A percentile compares a stretch with the other conserved stretches of the same genome.
phyloP scores from a whole-genome alignment of 2,888 invertebrate genomes.

The Prenolepis imparis region DNA sequence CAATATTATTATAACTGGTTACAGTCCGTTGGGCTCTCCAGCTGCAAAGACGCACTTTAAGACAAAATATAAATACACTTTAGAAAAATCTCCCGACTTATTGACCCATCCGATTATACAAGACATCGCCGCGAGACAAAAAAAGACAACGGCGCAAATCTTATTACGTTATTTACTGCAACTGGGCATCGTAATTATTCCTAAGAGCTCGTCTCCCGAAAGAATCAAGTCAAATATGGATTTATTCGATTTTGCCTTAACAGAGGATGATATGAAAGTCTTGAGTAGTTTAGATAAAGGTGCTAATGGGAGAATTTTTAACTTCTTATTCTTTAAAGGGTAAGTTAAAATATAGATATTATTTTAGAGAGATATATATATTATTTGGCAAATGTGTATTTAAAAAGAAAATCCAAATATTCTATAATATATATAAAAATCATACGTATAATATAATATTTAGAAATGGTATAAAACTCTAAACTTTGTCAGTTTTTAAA shows the following conservation, averaged over 20 bases:
- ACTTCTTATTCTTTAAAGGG: conserved; percentile 88
- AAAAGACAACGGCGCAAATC: conserved; percentile 91
- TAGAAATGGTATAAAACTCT: conserved; percentile 1
- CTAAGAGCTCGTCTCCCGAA: conserved; percentile 91
- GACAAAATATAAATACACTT: conserved; percentile 82
- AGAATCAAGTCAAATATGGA: conserved; percentile 91
- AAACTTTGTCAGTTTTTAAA: background rate
- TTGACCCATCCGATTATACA: conserved; percentile 88
- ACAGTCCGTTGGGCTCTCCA: conserved; percentile 91
- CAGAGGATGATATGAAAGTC: conserved; percentile 87
- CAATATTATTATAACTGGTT: conserved; percentile 90
- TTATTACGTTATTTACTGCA: conserved; percentile 91
- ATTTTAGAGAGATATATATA: background rate
- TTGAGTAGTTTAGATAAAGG: conserved; percentile 89
- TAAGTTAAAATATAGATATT: conserved; percentile 67
- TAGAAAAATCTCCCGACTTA: conserved; percentile 87
- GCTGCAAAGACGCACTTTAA: conserved; percentile 88
- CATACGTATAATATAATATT: conserved; percentile 25
- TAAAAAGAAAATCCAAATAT: background rate
- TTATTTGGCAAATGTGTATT: conserved; percentile 7
- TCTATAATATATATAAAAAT: conserved; percentile 33
- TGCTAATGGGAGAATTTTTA: conserved; percentile 89
- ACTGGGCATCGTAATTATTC: conserved; percentile 91
- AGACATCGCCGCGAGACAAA: conserved; percentile 88
- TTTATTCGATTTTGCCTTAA: conserved; percentile 89